Evolutionary conservation across 92 coral and sea anemone genomes (phyloP).

Genomic region (Phenganax subtilis): DNA sequence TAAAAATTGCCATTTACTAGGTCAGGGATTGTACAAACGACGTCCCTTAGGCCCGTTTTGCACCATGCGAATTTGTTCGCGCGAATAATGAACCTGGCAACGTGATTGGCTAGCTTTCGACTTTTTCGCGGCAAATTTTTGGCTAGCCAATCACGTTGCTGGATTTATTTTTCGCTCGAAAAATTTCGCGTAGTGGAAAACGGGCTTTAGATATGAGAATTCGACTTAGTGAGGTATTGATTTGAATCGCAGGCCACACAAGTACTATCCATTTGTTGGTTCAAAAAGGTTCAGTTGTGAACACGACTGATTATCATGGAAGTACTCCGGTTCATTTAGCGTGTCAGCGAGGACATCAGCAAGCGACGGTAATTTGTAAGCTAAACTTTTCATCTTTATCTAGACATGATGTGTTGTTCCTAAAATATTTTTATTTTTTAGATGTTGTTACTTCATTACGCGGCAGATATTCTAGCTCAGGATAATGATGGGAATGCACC

Average conservation of each 20-base stretch:
- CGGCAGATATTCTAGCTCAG: slow-evolving; percentile 80
- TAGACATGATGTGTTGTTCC: no score
- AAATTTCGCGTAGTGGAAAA: no score
- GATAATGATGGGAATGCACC: slow-evolving; percentile 97
- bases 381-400: no score
- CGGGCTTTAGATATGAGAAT: no score
- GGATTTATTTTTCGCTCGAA: no score
- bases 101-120: no score
- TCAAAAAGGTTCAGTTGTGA: slow-evolving; percentile 90
- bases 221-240: background rate
- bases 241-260: slow-evolving; percentile 60
- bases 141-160: no score
- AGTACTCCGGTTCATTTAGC: slow-evolving; percentile 92
- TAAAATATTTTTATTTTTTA: slow-evolving; percentile 19
- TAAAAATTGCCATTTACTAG: background rate
- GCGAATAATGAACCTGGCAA: no score
- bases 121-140: no score
- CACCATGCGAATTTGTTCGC: no score
- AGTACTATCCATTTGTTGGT: slow-evolving; percentile 62
- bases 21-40: no score
- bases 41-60: no score
- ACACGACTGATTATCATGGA: slow-evolving; percentile 94
- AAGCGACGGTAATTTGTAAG: slow-evolving; percentile 62
- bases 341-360: slow-evolving; percentile 85
- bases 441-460: slow-evolving; percentile 81